phyloP scores from a whole-genome alignment of 2,113 vertebrate genomes.

The Lichenostomus cassidix region DNA sequence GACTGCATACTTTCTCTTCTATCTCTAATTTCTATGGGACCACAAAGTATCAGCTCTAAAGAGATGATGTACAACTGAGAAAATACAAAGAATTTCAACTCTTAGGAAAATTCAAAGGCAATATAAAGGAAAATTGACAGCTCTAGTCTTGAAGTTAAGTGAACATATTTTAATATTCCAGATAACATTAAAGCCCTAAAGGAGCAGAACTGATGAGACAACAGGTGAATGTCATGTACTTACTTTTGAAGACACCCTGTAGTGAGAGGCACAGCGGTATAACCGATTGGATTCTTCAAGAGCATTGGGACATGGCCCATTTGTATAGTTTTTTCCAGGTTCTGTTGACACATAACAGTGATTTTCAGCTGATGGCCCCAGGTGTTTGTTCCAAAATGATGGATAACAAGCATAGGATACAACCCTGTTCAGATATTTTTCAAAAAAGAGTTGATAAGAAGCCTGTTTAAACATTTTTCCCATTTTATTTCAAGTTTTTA shows the following conservation, averaged over 20 bases:
- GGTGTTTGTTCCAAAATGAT: conserved; percentile 66
- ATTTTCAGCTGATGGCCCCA: background rate
- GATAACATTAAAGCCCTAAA: background rate
- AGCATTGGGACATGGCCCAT: conserved; percentile 71
- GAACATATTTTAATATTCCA: background rate
- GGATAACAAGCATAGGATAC: conserved; percentile 80
- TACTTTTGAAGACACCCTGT: conserved; percentile 78
- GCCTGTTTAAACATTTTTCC: background rate
- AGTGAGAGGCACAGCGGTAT: conserved; percentile 73
- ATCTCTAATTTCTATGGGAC: background rate
- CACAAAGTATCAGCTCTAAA: background rate
- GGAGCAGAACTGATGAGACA: background rate
- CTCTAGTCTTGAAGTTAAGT: background rate
- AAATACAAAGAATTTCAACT: background rate
- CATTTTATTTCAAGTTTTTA: background rate
- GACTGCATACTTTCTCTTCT: background rate
- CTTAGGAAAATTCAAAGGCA: background rate
- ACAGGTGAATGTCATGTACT: background rate
- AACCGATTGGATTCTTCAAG: conserved; percentile 72
- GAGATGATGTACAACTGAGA: background rate
- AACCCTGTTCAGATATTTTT: conserved; percentile 42
- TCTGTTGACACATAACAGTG: conserved; percentile 71
- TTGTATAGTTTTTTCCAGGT: conserved; percentile 70
- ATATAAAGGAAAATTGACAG: background rate
- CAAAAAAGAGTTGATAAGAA: background rate